Conservation (phyloP, 2,888 invertebrate species). For the Drosophila buzzatii region DNA sequence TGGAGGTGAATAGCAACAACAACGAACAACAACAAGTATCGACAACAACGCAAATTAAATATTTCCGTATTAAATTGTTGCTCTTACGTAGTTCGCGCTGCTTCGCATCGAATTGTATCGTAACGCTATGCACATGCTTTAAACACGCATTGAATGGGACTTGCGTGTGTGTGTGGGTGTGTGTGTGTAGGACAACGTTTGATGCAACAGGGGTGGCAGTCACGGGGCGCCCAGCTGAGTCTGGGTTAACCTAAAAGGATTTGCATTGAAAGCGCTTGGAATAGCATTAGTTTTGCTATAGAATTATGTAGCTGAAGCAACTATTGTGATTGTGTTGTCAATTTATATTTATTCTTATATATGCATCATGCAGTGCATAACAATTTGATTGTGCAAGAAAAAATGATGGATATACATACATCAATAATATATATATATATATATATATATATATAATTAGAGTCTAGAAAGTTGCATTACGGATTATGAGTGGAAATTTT, state of each 20-base stretch:
- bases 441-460: background rate
- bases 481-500: background rate
- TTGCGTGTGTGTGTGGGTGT: conserved; percentile 6
- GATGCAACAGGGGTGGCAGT: conserved; percentile 22
- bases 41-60: conserved; percentile 11
- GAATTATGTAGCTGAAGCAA: conserved; percentile 3
- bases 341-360: background rate
- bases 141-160: conserved; percentile 34
- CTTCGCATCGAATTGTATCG: conserved; percentile 1
- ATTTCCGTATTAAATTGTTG: conserved; percentile 41
- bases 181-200: conserved; percentile 5
- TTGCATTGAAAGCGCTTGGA: background rate
- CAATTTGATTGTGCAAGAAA: background rate
- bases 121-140: conserved; percentile 36
- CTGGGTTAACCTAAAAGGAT: conserved; percentile 8
- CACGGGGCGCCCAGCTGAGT: conserved; percentile 3
- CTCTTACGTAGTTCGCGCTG: conserved; percentile 20
- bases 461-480: background rate
- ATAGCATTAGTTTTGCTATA: background rate
- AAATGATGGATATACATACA: background rate
- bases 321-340: background rate
- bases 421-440: too few species aligned
- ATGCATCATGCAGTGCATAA: background rate
- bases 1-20: conserved; percentile 8
- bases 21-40: conserved; percentile 1